Evolutionary conservation across 2,113 vertebrate species (phyloP).

Genomic region (Ceyx cyanopectus): DNA sequence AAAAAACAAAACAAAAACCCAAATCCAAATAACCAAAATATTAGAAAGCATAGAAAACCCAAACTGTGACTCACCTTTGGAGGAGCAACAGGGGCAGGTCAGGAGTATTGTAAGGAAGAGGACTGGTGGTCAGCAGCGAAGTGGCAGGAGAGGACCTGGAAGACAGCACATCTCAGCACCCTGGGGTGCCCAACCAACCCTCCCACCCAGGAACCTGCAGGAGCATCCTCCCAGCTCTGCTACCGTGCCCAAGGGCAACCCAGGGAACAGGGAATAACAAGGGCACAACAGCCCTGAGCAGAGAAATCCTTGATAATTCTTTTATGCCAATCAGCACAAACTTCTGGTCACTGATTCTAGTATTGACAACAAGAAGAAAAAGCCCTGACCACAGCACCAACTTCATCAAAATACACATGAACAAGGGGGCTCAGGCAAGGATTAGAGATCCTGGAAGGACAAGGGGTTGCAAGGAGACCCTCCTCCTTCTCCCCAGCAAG

Average conservation of each 20-base stretch:
- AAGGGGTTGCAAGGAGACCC: background rate
- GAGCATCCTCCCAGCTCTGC: background rate
- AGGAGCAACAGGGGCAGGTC: background rate
- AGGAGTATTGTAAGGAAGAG: background rate
- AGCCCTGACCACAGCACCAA: fast-evolving
- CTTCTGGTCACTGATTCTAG: background rate
- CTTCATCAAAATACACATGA: background rate
- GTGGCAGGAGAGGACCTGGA: background rate
- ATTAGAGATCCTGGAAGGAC: background rate
- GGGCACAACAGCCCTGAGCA: background rate
- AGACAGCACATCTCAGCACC: background rate
- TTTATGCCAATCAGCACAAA: background rate
- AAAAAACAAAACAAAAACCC: background rate
- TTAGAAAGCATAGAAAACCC: background rate
- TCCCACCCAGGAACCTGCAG: fast-evolving
- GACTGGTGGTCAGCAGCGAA: background rate
- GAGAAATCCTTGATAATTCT: background rate
- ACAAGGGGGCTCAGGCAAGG: background rate
- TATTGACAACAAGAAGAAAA: background rate
- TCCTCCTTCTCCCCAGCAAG: background rate
- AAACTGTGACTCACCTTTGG: background rate
- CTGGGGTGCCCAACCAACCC: background rate
- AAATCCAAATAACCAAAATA: background rate
- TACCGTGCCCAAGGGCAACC: fast-evolving
- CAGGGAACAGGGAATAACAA: background rate